Evolutionary conservation across 2,113 vertebrate genomes (phyloP), one percentile per base, ranked within the genome.

Genomic region (Larimichthys crocea): DNA sequence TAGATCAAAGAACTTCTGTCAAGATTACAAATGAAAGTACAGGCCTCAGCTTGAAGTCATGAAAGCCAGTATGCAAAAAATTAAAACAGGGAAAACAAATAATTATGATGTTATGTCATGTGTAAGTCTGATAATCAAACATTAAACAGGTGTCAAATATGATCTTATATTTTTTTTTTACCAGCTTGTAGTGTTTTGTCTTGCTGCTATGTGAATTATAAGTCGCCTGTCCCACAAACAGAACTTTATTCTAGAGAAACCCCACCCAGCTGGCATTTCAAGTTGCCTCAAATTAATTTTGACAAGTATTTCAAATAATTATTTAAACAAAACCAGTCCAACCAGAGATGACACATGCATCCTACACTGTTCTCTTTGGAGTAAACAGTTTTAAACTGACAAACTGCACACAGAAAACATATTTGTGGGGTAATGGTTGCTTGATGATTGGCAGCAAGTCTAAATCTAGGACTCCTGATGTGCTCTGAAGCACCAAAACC

Each of bases 401-500:
- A 64, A 69, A 67, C 20, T 68, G 55, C 49, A 76, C 5, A 64
- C 10, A 67, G 20, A 49, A 17, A 2, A 53, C 31, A 35, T 31
- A 76, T 77, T 60, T 82, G 53, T 9, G 5, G n/a, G 22, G 50
- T 59, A 40, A 20, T 67, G 52, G 26, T 65, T 64, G 26, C 42
- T 26, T 44, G 57, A 68, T 15, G 35, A 35, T 61, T 83, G 46
- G 64, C 79, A 77, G 8, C 20, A 42, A 74, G 9, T 71, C 77
- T 19, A 42, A 57, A 20, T 75, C 22, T 16, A 22, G 75, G 50
- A 26, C 73, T 60, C 49, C 71, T 62, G 19, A 52, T 0, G 3
- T 66, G 69, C 50, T 65, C 49, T 78, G 31, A 61, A 79, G 44
- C 44, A 79, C 56, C 31, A 24, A 82, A 79, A 56, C 70, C 56